phyloP scores from a whole-genome alignment of 2,888 invertebrate genomes.

The Thecocarcelia acutangulata region DNA sequence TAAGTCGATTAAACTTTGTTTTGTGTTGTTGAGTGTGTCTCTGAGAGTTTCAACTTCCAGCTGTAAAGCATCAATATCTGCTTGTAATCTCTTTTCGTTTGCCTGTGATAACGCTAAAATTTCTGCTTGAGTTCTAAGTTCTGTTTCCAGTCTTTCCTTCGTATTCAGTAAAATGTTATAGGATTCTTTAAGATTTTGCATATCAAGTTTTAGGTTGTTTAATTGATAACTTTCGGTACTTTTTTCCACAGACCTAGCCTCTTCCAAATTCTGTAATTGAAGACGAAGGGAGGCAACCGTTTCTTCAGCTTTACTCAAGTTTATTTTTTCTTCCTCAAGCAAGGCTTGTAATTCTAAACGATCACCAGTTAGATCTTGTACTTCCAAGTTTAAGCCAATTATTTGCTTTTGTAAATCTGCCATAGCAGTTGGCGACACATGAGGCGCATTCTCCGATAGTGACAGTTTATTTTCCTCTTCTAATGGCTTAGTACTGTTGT shows the following conservation, averaged over 20 bases:
- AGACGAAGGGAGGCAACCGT: conserved; percentile 74
- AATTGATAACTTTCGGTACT: conserved; percentile 73
- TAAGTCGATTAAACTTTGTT: conserved; percentile 60
- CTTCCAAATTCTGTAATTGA: conserved; percentile 69
- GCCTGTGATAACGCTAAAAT: conserved; percentile 36
- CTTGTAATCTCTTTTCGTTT: conserved; percentile 51
- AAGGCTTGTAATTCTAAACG: conserved; percentile 84
- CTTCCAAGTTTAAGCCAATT: conserved; percentile 82
- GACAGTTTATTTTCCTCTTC: neutral
- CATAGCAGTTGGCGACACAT: neutral
- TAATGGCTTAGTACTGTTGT: neutral
- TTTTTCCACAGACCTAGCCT: conserved; percentile 72
- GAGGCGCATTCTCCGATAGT: conserved; percentile 2
- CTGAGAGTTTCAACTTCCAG: conserved; percentile 43
- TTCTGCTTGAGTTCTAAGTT: conserved; percentile 53
- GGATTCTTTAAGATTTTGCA: conserved; percentile 73
- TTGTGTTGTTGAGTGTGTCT: conserved; percentile 52
- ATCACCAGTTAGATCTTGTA: conserved; percentile 84
- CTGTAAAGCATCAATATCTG: conserved; percentile 49
- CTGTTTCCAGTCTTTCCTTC: conserved; percentile 57
- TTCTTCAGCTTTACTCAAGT: conserved; percentile 77
- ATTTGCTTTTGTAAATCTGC: conserved; percentile 76
- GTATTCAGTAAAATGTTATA: conserved; percentile 71
- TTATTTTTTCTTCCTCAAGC: conserved; percentile 83
- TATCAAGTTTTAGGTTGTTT: conserved; percentile 73